Evolutionary conservation across 2,888 invertebrate species (phyloP).

Genomic region (Arenicola marina): DNA sequence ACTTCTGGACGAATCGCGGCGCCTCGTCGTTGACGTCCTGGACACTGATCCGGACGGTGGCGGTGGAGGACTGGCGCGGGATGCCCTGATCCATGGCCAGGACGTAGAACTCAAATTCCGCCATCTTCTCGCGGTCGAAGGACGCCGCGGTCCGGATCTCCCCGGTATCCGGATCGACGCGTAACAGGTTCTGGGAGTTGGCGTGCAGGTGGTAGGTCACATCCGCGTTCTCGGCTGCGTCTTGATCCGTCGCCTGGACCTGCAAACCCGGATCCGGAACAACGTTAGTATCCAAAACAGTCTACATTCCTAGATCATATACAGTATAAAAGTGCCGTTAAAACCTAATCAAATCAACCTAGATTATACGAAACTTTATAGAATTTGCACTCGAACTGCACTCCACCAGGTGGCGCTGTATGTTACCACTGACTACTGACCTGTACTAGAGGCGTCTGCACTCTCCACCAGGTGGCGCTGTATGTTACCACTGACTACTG

Average conservation of each 20-base stretch:
- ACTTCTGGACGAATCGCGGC: conserved; percentile 19
- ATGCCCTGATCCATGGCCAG: conserved; percentile 29
- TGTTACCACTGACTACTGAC: too few relatives aligned
- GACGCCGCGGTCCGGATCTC: conserved; percentile 78
- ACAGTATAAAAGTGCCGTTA: too few relatives aligned
- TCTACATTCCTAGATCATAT: too few relatives aligned
- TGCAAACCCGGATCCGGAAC: too few relatives aligned
- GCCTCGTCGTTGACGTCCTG: conserved; percentile 28
- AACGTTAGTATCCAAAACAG: too few relatives aligned
- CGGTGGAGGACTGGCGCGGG: conserved; percentile 13
- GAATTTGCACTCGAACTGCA: conserved; percentile 5
- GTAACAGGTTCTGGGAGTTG: conserved; percentile 6
- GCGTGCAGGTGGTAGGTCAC: conserved; percentile 27
- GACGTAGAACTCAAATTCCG: conserved; percentile 76
- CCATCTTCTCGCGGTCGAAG: conserved; percentile 86
- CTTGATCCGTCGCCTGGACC: conserved; percentile 29
- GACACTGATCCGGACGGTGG: conserved; percentile 20
- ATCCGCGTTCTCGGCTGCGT: conserved; percentile 43
- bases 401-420: conserved; percentile 15
- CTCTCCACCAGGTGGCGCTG: conserved; percentile 14
- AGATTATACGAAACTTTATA: too few relatives aligned
- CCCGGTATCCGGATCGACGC: conserved; percentile 67
- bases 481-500: too few relatives aligned
- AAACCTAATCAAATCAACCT: too few relatives aligned
- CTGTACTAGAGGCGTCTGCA: conserved; percentile 12